Percentiles rank a stretch among this genome's conserved stretches.
phyloP scores from a whole-genome alignment of 1,140 invertebrate species.

The Aphaenogaster floridana region DNA sequence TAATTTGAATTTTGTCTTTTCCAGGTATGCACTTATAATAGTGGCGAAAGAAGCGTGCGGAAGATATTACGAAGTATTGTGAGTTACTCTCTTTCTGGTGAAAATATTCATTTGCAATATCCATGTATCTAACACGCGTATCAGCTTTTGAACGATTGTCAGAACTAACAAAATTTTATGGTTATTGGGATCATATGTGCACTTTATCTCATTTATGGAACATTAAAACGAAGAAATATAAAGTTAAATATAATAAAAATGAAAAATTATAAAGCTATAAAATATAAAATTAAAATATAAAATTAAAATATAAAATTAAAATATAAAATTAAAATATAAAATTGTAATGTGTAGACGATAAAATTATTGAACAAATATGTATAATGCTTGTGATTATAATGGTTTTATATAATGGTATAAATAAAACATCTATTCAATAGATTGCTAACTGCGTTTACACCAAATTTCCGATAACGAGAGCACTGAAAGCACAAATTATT shows the following conservation, averaged over 20 bases:
- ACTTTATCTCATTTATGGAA: not conserved
- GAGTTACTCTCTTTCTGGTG: not conserved
- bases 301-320: not conserved
- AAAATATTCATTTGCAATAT: not conserved
- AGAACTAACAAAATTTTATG: not conserved
- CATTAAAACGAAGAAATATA: not conserved
- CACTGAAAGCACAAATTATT: not conserved
- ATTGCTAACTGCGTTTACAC: not conserved
- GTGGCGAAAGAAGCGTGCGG: not conserved
- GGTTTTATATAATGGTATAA: not conserved
- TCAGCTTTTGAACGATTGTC: not conserved
- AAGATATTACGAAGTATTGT: not conserved
- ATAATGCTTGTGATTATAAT: not conserved
- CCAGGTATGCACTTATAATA: conserved; percentile 23
- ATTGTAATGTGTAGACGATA: conserved; percentile 4
- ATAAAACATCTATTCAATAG: not conserved
- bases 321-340: not conserved
- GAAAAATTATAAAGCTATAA: not conserved
- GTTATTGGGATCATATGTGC: not conserved
- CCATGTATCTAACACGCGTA: not conserved
- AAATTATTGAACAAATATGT: not conserved
- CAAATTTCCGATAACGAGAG: not conserved
- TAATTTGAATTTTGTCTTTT: conserved; percentile 34
- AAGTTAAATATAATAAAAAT: not conserved
- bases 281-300: not conserved